Evolutionary conservation across 2,888 invertebrate genomes (phyloP).

Genomic region (Helobdella robusta): DNA sequence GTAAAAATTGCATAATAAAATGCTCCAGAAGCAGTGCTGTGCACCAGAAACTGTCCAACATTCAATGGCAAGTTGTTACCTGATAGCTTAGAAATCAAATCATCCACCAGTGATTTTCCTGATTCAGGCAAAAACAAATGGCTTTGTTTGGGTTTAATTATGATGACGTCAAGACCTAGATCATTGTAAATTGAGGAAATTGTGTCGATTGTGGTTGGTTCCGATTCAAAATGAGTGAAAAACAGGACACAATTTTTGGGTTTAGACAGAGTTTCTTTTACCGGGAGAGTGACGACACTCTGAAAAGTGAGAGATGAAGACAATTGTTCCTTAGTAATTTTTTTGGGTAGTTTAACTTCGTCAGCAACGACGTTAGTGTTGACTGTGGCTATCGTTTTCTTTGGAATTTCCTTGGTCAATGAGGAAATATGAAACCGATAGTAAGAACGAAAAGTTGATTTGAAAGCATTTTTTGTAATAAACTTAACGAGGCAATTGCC

Average conservation of each 20-base stretch:
- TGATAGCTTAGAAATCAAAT: constrained; percentile 4
- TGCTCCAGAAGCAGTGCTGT: constrained; percentile 8
- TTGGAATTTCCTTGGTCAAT: neutral
- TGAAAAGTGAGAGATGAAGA: constrained; percentile 4
- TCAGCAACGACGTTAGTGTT: neutral
- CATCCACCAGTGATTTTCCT: neutral
- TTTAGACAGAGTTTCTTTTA: neutral
- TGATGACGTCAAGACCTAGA: constrained; percentile 5
- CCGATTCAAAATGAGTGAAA: constrained; percentile 14
- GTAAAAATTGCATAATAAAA: constrained; percentile 10
- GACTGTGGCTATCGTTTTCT: too few species aligned
- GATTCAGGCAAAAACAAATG: constrained; percentile 12
- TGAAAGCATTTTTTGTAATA: too few species aligned
- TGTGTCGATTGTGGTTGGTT: constrained; percentile 1
- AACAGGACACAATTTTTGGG: constrained; percentile 14
- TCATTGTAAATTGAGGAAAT: constrained; percentile 14
- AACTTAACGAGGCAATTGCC: too few species aligned
- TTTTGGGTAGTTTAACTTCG: neutral
- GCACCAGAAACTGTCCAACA: constrained; percentile 12
- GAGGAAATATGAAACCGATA: neutral
- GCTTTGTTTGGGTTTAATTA: neutral
- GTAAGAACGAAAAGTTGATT: too few species aligned
- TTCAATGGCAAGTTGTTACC: constrained; percentile 20
- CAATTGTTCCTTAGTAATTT: constrained; percentile 13
- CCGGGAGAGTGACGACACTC: neutral